Conservation (phyloP, 92 coral and sea anemone genomes). For the Isaurus tuberculatus region DNA sequence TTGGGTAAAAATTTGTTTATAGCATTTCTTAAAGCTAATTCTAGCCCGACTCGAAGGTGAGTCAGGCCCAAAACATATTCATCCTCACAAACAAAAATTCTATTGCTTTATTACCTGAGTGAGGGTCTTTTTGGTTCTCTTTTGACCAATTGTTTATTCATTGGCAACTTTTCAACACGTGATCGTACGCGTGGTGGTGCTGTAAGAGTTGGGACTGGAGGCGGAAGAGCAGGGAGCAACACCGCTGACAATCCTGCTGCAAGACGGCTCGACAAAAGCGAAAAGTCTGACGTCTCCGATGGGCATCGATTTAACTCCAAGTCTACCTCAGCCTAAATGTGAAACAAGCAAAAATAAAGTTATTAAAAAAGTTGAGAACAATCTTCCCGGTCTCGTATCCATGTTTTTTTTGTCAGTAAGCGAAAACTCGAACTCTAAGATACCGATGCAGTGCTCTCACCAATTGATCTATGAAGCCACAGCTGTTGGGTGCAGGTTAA, state of each 20-base stretch:
- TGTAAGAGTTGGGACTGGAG: slow-evolving; percentile 64
- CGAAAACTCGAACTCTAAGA: too few relatives aligned
- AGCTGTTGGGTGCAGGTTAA: too few relatives aligned
- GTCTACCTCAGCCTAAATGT: slow-evolving; percentile 78
- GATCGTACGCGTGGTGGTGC: slow-evolving; percentile 67
- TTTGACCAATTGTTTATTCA: slow-evolving; percentile 44
- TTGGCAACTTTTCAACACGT: slow-evolving; percentile 53
- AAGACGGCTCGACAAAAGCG: slow-evolving; percentile 65
- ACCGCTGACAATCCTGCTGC: slow-evolving; percentile 75
- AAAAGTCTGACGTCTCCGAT: slow-evolving; percentile 47
- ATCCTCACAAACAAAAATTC: not conserved
- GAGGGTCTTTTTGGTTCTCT: slow-evolving; percentile 74
- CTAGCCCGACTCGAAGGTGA: not conserved
- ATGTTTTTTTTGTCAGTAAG: too few relatives aligned
- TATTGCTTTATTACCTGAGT: slow-evolving; percentile 55
- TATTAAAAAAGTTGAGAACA: not conserved
- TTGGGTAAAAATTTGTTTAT: too few relatives aligned
- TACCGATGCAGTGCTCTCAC: too few relatives aligned
- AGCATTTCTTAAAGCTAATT: not conserved
- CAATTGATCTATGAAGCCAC: too few relatives aligned
- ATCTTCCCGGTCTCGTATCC: too few relatives aligned
- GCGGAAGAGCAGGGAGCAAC: slow-evolving; percentile 78
- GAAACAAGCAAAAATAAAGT: not conserved
- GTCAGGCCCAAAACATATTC: not conserved
- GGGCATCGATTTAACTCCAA: slow-evolving; percentile 61